Evolutionary conservation across 2,797 vertebrate species (phyloP), one percentile per base, ranked within the genome.

Genomic region (Galaxias olidus): DNA sequence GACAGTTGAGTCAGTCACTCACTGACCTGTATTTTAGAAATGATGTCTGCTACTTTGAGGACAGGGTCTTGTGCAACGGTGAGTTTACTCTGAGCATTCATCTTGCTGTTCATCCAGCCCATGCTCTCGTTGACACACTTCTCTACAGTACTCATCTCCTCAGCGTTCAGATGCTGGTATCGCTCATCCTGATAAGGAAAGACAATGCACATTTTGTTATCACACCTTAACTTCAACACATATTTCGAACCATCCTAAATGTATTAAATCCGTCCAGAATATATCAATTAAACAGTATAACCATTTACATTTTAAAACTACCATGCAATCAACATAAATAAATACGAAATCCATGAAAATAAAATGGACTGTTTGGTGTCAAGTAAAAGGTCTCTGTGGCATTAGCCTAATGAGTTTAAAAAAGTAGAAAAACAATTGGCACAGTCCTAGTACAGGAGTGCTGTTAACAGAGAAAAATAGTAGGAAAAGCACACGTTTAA

Each of bases 1-100:
- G 3, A 43, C 9, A 9, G 17, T 59, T 40, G 20, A 48, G 11
- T 18, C 1, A 17, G 19, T 66, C 8, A 50, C 20, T 30, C 50
- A 20, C 56, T 46, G 88, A 97, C 96, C 93, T 95, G 95, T 61
- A 95, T 92, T 88, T 95, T 97, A 75, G 90, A 78, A 63, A 95
- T 77, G 85, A 98, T 95, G 81, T 98, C 96, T 85, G 94, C 91
- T 86, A 96, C 95, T 92, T 94, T 96, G 55, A 98, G 94, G 49
- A 92, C 74, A 40, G 96, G 95, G 69, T 98, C 95, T 85, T 96
- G 95, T 82, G 94, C 92, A 62, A 95, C 79, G 71, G 85, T 79
- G 48, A 96, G 84, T 85, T 96, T 96, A 79, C 93, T 95, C 79
- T 98, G 96, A 43, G 93, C 92, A 8, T 96, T 96, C 92, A 98